phyloP scores from a whole-genome alignment of 1,140 invertebrate species.

The Dendrolimus kikuchii region DNA sequence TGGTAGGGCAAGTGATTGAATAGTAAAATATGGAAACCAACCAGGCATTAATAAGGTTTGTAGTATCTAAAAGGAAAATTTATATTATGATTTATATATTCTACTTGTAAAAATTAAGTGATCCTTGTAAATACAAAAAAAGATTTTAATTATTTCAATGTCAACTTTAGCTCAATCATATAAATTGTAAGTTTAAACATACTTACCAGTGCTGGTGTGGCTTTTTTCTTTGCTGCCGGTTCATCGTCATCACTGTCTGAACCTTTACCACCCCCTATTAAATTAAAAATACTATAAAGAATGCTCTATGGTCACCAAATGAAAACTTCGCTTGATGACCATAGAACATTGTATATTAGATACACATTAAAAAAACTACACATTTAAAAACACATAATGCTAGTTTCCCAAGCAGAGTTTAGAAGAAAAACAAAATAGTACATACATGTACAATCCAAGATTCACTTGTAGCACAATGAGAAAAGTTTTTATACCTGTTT shows the following conservation, averaged over 20 bases:
- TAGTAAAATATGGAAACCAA: too few species aligned
- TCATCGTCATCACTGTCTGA: slow-evolving; percentile 87
- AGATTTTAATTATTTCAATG: too few species aligned
- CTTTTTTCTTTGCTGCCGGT: slow-evolving; percentile 80
- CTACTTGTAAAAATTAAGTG: too few species aligned
- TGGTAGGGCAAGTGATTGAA: too few species aligned
- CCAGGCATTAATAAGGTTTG: too few species aligned
- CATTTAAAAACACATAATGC: slow-evolving; percentile 52
- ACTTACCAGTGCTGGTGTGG: slow-evolving; percentile 64
- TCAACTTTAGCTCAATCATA: background rate
- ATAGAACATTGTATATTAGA: slow-evolving; percentile 17
- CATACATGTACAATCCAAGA: slow-evolving; percentile 55
- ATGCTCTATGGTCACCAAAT: too few species aligned
- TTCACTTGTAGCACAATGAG: slow-evolving; percentile 30
- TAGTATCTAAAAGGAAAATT: too few species aligned
- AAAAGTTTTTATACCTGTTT: slow-evolving; percentile 74
- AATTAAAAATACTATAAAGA: slow-evolving; percentile 28
- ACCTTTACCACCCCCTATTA: slow-evolving; percentile 71
- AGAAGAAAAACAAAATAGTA: slow-evolving; percentile 42
- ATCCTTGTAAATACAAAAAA: too few species aligned
- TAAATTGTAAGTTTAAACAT: background rate
- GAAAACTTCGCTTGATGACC: background rate
- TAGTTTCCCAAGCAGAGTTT: slow-evolving; percentile 56
- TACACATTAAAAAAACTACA: slow-evolving; percentile 48
- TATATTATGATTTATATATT: too few species aligned